Evolutionary conservation across 2,113 vertebrate genomes (phyloP).

Genomic region (Mormoops blainvillei): DNA sequence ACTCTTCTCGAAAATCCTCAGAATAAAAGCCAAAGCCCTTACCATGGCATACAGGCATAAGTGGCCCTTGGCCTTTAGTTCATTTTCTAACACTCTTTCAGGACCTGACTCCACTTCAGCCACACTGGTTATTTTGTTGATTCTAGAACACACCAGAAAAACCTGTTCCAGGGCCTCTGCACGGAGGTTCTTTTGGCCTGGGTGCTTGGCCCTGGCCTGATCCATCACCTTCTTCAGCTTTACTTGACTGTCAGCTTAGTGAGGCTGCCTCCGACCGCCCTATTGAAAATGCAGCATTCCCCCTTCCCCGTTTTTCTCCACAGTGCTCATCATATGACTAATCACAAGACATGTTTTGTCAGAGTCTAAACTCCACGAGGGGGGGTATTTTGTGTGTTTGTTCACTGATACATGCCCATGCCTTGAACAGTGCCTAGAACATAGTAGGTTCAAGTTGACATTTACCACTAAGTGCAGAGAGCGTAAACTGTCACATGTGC

Average conservation of each 20-base stretch:
- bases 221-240: not conserved
- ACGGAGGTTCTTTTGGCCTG: not conserved
- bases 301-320: not conserved
- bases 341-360: not conserved
- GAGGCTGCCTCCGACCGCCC: not conserved
- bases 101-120: not conserved
- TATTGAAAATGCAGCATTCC: not conserved
- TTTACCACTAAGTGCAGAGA: not conserved
- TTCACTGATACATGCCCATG: not conserved
- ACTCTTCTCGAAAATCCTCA: not conserved
- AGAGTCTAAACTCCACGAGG: not conserved
- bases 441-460: not conserved
- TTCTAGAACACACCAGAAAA: not conserved
- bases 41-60: not conserved
- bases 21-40: not conserved
- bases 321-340: not conserved
- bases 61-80: not conserved
- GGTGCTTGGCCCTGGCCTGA: not conserved
- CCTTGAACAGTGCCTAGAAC: not conserved
- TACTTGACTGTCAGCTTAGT: not conserved
- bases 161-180: not conserved
- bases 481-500: not conserved
- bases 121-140: not conserved
- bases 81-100: not conserved
- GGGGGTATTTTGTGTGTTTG: not conserved